These are phyloP conservation scores for Mirza zaza DNA, from an alignment of 2,113 vertebrate species.

Conservation along the genomic window DNA sequence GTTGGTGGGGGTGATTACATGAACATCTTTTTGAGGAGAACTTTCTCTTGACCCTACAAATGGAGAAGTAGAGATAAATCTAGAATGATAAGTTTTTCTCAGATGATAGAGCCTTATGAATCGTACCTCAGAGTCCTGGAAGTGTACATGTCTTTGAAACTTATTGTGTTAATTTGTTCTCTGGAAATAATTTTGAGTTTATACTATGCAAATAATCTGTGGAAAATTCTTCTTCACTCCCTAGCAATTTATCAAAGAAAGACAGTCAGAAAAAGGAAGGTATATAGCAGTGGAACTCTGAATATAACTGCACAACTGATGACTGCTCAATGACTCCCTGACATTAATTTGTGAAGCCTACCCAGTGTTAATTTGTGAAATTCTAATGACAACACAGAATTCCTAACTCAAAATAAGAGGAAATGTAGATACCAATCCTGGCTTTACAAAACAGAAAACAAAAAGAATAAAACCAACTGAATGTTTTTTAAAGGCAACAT, in stretches of 20 bases:
- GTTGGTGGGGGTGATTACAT: neutral
- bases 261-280: neutral
- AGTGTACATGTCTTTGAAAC: neutral
- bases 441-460: neutral
- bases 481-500: neutral
- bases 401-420: neutral
- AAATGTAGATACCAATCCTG: neutral
- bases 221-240: neutral
- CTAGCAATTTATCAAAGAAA: neutral
- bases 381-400: neutral
- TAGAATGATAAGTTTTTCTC: neutral
- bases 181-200: neutral
- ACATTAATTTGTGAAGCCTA: neutral
- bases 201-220: neutral
- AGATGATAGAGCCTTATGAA: neutral
- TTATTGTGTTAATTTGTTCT: neutral
- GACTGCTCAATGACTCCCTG: neutral
- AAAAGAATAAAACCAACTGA: neutral
- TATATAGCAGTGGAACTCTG: neutral
- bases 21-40: neutral
- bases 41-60: neutral
- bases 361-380: neutral
- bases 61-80: neutral
- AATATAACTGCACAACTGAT: neutral
- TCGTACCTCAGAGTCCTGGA: neutral